Conservation (phyloP, 2,113 vertebrate species). For the Scolopax mira region DNA sequence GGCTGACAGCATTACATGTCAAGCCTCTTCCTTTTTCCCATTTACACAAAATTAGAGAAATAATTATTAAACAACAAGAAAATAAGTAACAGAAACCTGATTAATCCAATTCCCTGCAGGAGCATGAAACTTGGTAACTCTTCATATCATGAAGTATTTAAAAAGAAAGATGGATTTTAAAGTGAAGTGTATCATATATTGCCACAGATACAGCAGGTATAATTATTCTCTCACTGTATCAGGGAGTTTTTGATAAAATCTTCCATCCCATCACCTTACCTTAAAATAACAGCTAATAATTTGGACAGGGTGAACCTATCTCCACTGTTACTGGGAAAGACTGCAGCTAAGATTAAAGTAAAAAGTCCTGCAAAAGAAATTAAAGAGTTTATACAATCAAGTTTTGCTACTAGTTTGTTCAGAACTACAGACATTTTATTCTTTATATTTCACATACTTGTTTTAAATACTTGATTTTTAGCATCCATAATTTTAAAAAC, state of each 20-base stretch:
- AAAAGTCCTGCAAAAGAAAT: constrained; percentile 83
- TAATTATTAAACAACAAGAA: background rate
- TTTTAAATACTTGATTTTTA: background rate
- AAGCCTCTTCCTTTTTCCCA: background rate
- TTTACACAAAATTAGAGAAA: background rate
- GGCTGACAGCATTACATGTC: background rate
- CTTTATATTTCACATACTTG: background rate
- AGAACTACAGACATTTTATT: background rate
- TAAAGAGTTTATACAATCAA: background rate
- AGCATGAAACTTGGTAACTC: background rate
- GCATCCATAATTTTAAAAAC: background rate
- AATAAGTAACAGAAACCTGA: background rate
- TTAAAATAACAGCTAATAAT: constrained; percentile 89
- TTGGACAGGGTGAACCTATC: constrained; percentile 97
- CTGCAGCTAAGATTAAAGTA: constrained; percentile 90
- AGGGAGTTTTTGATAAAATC: background rate
- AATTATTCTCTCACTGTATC: background rate
- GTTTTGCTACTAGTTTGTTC: background rate
- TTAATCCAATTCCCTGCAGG: background rate
- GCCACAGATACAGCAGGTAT: background rate
- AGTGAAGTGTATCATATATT: background rate
- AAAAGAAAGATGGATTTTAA: background rate
- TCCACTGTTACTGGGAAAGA: constrained; percentile 97
- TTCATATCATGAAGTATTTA: background rate
- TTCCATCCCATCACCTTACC: constrained; percentile 74